These are phyloP conservation scores for Apomyelois bistriatella DNA, from an alignment of 2,888 invertebrate genomes.

Conservation along the genomic window DNA sequence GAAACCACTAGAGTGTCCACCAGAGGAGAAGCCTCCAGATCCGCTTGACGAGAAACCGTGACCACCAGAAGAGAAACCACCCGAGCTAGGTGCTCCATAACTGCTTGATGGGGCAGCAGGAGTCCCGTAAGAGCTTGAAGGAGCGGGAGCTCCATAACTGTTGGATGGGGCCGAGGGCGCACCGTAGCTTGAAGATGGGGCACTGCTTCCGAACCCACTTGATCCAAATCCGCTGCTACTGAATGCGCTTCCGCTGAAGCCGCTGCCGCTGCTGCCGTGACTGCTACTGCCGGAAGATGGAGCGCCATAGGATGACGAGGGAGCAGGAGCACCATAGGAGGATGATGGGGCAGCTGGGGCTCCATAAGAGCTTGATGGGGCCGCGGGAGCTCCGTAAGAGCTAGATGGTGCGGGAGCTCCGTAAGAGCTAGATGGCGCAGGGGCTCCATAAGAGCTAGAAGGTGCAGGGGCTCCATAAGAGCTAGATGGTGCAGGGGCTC, in stretches of 20 bases:
- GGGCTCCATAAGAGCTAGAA: constrained; percentile 44
- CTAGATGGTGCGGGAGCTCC: constrained; percentile 52
- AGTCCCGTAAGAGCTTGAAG: constrained; percentile 44
- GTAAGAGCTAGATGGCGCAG: constrained; percentile 55
- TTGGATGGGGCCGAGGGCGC: constrained; percentile 35
- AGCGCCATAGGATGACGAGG: constrained; percentile 41
- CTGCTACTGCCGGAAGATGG: constrained; percentile 52
- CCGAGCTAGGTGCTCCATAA: constrained; percentile 42
- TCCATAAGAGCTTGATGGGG: constrained; percentile 36
- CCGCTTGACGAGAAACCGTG: constrained; percentile 34
- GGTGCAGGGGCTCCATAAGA: constrained; percentile 44
- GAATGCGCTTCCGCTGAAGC: constrained; percentile 36
- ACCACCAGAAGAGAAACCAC: constrained; percentile 35
- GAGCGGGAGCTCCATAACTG: constrained; percentile 63
- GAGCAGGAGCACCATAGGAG: constrained; percentile 39
- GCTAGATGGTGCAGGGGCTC: constrained; percentile 58
- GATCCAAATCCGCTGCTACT: constrained; percentile 29
- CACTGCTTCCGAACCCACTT: constrained; percentile 51
- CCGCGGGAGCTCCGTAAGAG: constrained; percentile 51
- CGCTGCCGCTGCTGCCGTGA: constrained; percentile 31
- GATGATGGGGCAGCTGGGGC: constrained; percentile 35
- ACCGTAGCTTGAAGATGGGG: constrained; percentile 36
- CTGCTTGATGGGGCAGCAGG: constrained; percentile 33
- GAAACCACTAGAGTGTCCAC: constrained; percentile 27
- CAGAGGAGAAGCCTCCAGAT: constrained; percentile 45